Evolutionary conservation across 92 coral and sea anemone genomes (phyloP).

Genomic region (Pocillopora grandis): DNA sequence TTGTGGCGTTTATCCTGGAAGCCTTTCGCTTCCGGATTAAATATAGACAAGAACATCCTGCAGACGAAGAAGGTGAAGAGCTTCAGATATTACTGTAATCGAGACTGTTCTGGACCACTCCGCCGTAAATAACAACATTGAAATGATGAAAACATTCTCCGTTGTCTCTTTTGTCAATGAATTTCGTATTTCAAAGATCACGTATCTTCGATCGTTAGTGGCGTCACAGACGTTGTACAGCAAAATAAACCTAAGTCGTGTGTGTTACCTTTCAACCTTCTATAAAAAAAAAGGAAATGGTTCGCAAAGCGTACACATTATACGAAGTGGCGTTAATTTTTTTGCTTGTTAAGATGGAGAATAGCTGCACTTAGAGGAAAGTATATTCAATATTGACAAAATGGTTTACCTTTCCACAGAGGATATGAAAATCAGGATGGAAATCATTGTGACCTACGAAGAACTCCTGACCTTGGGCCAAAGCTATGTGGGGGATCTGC

Average conservation of each 20-base stretch:
- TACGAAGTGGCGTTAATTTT: neutral
- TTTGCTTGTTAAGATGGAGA: neutral
- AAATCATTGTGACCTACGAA: conserved; percentile 58
- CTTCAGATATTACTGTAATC: too few species aligned
- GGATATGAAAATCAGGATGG: conserved; percentile 66
- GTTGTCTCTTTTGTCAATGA: too few species aligned
- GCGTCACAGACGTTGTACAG: too few species aligned
- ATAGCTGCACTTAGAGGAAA: neutral
- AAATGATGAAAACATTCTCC: too few species aligned
- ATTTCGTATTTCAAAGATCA: too few species aligned
- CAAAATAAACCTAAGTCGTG: too few species aligned
- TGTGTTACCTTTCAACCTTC: too few species aligned
- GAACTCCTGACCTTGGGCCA: conserved; percentile 62
- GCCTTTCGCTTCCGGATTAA: conserved; percentile 90
- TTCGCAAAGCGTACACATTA: too few species aligned
- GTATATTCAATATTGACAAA: neutral
- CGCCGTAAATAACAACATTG: too few species aligned
- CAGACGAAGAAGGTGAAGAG: conserved; percentile 66
- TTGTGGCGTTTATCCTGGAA: conserved; percentile 93
- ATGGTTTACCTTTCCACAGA: conserved; percentile 42
- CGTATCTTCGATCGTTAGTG: too few species aligned
- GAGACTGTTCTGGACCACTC: neutral
- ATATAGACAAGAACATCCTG: conserved; percentile 71
- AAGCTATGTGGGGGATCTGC: conserved; percentile 49
- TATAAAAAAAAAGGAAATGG: too few species aligned